These are phyloP conservation scores for Cotesia vestalis DNA, from an alignment of 1,140 invertebrate genomes.

Conservation along the genomic window DNA sequence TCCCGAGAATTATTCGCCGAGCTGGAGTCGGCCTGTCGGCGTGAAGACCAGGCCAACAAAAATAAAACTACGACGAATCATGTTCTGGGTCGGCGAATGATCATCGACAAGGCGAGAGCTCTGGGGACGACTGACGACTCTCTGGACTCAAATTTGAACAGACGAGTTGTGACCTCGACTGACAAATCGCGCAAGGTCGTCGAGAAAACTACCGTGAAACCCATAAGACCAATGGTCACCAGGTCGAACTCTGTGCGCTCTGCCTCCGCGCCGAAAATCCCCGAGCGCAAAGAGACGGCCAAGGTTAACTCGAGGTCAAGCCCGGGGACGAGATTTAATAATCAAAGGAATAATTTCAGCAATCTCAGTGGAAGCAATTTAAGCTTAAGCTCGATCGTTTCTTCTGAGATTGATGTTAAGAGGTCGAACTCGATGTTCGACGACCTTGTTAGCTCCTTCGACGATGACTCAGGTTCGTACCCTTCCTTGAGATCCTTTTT, in stretches of 20 bases:
- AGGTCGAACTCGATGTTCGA: constrained; percentile 63
- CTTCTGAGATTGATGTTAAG: constrained; percentile 54
- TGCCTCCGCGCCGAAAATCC: constrained; percentile 47
- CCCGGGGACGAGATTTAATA: constrained; percentile 20
- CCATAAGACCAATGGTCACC: constrained; percentile 34
- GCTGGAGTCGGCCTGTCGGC: constrained; percentile 14
- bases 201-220: constrained; percentile 41
- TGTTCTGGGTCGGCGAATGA: constrained; percentile 50
- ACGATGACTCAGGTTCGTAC: constrained; percentile 57
- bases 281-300: constrained; percentile 42
- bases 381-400: constrained; percentile 62
- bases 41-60: constrained; percentile 28
- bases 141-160: constrained; percentile 36
- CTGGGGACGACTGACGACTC: constrained; percentile 40
- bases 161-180: constrained; percentile 26
- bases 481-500: constrained; percentile 51
- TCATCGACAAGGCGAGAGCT: constrained; percentile 56
- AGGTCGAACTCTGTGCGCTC: constrained; percentile 48
- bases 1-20: constrained; percentile 43
- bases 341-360: constrained; percentile 45
- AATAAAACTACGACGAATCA: constrained; percentile 20
- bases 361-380: constrained; percentile 59
- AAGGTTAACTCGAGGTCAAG: constrained; percentile 21
- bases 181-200: constrained; percentile 40
- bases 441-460: constrained; percentile 66